A percentile compares a stretch with the other conserved stretches of the same genome.
Evolutionary conservation across 2,888 invertebrate species (phyloP).

Genomic region (Volucella inanis): DNA sequence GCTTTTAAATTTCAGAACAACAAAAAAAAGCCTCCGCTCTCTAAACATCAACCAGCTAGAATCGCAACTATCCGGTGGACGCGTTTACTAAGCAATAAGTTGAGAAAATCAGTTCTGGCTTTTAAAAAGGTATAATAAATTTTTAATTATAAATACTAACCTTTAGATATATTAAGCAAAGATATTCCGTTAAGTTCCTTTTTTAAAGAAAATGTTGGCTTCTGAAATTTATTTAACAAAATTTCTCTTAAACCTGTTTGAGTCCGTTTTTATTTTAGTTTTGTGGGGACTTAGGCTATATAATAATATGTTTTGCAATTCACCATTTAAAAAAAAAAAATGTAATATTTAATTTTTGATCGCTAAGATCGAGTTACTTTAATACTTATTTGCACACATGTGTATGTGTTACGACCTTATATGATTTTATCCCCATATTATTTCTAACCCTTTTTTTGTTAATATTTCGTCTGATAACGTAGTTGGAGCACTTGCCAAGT

Average conservation of each 20-base stretch:
- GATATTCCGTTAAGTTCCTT: no score
- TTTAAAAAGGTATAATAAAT: slow-evolving; percentile 87
- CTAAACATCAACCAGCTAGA: slow-evolving; percentile 90
- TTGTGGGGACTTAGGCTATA: background rate
- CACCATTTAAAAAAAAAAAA: no score
- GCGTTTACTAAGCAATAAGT: slow-evolving; percentile 89
- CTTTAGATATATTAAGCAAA: background rate
- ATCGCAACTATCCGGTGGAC: slow-evolving; percentile 95
- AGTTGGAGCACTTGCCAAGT: slow-evolving; percentile 80
- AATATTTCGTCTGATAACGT: slow-evolving; percentile 19
- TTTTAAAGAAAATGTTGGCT: no score
- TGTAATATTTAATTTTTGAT: background rate
- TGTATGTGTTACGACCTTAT: no score
- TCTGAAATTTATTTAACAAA: no score
- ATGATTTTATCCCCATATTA: background rate
- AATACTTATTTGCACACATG: no score
- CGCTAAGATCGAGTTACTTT: background rate
- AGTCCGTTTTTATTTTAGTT: no score
- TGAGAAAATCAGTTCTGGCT: slow-evolving; percentile 91
- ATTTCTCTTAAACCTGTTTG: no score
- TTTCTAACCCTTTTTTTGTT: background rate
- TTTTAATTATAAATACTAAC: background rate
- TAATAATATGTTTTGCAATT: background rate
- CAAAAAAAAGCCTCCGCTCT: slow-evolving; percentile 83
- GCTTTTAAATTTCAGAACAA: slow-evolving; percentile 73